Base-by-base conservation (phyloP, 2,113 vertebrate species). In the Uria lomvia region DNA sequence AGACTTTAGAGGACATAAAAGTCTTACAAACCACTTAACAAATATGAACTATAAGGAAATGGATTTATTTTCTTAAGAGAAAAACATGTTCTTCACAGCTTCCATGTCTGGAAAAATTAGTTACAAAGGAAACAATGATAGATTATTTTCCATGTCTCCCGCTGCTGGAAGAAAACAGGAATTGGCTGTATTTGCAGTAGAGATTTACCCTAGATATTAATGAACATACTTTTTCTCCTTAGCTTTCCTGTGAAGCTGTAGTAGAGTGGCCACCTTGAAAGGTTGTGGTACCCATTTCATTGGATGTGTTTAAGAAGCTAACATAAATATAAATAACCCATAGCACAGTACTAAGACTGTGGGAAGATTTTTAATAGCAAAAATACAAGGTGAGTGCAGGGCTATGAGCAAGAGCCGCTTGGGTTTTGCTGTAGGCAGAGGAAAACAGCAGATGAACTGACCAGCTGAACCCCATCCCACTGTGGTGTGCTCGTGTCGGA, bases 401-500 rank as follows among this genome's bases (percentile, higher is more conserved):
- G 12, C 27, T 45, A n/a, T 32, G 22, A 86, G 34, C 42, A 74
- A 38, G 6, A 75, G 8, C 5, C 21, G 32, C 22, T 36, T 80
- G 67, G 19, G 3, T 83, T 66, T 71, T 30, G 8, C 34, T 13
- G 8, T 18, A 24, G 2, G 4, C 10, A 71, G 32, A 70, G 12
- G 32, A 55, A 91, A 91, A 45, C 11, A 50, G 12, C 11, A 89
- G 52, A 43, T 52, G 53, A 58, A 23, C 7, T 17, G 49, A 34
- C 6, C 11, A 36, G 14, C 40, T 36, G 32, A 11, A 55, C 11
- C 5, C 5, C 11, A n/a, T 43, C 55, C 49, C 38, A 63, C 15
- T 0, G 0, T 3, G 17, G 34, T 52, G 14, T 7, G 8, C 29
- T 73, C 1, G 0, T 71, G 43, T 32, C 5, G 1, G 27, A 12